Conservation (phyloP, 2,888 invertebrate species). For the Xanthostigma xanthostigma region DNA sequence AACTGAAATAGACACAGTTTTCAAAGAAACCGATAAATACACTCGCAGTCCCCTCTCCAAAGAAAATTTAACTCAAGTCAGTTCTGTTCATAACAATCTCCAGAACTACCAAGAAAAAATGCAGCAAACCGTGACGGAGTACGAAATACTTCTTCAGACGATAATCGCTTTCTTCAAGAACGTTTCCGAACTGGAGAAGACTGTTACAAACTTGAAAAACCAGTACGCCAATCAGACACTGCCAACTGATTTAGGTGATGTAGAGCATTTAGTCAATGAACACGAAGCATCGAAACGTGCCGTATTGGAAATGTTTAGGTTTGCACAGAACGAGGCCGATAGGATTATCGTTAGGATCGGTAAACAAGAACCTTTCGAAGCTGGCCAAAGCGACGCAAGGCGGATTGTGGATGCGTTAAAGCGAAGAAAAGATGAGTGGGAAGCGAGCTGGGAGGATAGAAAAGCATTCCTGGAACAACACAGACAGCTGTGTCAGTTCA, state of each 20-base stretch:
- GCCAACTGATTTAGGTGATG: constrained; percentile 31
- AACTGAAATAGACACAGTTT: constrained; percentile 47
- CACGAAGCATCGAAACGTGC: constrained; percentile 49
- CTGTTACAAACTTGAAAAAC: constrained; percentile 39
- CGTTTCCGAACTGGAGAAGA: constrained; percentile 43
- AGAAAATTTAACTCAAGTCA: constrained; percentile 32
- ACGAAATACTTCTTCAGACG: constrained; percentile 53
- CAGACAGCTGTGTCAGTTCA: constrained; percentile 47
- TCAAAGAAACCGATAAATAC: constrained; percentile 49
- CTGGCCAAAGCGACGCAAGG: constrained; percentile 51
- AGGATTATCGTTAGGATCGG: constrained; percentile 50
- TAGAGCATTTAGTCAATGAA: constrained; percentile 40
- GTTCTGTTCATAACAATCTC: constrained; percentile 48
- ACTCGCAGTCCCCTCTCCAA: constrained; percentile 39
- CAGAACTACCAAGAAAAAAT: constrained; percentile 49
- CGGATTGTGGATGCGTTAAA: constrained; percentile 48
- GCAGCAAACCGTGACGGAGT: constrained; percentile 51
- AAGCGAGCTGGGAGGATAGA: constrained; percentile 42
- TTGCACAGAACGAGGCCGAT: constrained; percentile 50
- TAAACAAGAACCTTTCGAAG: constrained; percentile 51
- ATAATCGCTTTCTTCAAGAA: constrained; percentile 56
- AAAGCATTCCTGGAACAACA: constrained; percentile 46
- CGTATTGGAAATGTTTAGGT: constrained; percentile 48
- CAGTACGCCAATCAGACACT: constrained; percentile 25
- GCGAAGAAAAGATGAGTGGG: constrained; percentile 44